Evolutionary conservation across 2,888 invertebrate species (phyloP).

Genomic region (Phytoseiulus persimilis): DNA sequence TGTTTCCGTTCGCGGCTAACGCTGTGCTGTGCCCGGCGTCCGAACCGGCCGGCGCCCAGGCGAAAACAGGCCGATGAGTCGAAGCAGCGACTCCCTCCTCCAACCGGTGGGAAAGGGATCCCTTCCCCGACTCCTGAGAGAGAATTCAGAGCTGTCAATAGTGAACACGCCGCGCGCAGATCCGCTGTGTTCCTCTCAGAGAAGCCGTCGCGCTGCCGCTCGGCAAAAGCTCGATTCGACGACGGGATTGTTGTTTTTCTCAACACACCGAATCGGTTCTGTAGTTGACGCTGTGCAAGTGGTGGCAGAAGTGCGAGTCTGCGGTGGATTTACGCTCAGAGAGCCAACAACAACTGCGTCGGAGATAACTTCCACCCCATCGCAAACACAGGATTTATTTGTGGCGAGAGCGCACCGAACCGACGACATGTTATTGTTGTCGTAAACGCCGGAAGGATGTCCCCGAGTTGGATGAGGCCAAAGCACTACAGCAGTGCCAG

Average conservation of each 20-base stretch:
- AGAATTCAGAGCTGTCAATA: neutral
- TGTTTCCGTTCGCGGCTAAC: neutral
- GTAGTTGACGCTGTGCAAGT: neutral
- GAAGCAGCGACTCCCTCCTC: neutral
- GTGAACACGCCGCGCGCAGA: conserved; percentile 5
- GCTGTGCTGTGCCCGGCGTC: neutral
- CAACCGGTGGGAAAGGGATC: neutral
- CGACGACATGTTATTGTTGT: neutral
- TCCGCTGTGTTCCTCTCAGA: neutral
- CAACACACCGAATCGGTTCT: neutral
- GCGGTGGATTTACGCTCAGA: neutral
- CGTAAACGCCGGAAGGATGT: neutral
- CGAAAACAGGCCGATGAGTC: neutral
- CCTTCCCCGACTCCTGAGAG: neutral
- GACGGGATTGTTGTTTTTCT: neutral
- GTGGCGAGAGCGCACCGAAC: neutral
- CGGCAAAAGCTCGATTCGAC: neutral
- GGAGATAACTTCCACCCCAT: too few relatives aligned
- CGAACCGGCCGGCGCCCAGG: neutral
- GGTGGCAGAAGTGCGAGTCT: neutral
- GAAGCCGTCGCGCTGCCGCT: neutral
- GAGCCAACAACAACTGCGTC: too few relatives aligned
- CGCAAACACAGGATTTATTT: neutral
- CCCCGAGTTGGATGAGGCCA: neutral
- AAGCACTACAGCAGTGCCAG: neutral